Percentiles rank a stretch among this genome's conserved stretches.
Conservation (phyloP, 2,797 vertebrate genomes). For the Eospalax fontanierii region DNA sequence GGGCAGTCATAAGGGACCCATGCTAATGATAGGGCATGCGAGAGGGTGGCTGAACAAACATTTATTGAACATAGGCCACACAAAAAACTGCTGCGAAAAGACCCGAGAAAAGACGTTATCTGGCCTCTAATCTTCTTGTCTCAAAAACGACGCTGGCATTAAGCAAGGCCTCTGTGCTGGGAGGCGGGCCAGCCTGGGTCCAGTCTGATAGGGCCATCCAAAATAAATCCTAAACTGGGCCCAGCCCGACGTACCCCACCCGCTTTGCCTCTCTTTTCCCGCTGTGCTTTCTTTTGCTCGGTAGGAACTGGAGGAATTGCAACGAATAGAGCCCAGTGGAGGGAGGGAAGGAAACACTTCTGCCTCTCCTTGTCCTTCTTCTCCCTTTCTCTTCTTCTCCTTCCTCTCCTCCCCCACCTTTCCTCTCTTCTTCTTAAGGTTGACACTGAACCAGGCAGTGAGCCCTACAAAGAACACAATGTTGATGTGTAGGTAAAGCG, state of each 20-base stretch:
- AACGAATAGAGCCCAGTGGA: not conserved
- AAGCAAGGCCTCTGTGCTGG: not conserved
- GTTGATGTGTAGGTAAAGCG: not conserved
- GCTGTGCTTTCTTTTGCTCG: not conserved
- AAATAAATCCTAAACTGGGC: not conserved
- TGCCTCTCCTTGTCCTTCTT: not conserved
- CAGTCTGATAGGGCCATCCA: slow-evolving; percentile 17
- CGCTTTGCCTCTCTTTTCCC: not conserved
- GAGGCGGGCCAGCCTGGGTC: not conserved
- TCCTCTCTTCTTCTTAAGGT: not conserved
- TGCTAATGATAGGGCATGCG: not conserved
- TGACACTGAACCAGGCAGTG: not conserved
- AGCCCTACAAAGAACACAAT: not conserved
- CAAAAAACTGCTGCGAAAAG: not conserved
- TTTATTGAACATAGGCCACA: not conserved
- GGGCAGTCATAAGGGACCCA: not conserved
- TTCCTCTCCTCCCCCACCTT: not conserved
- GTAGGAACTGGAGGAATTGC: not conserved
- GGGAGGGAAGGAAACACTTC: not conserved
- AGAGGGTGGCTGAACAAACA: not conserved
- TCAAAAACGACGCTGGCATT: slow-evolving; percentile 38
- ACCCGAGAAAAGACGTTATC: not conserved
- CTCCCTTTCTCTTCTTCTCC: not conserved
- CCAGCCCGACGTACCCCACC: not conserved
- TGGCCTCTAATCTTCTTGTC: slow-evolving; percentile 14